Conservation (phyloP, 2,113 vertebrate genomes). For the Drymodes brunneopygia region DNA sequence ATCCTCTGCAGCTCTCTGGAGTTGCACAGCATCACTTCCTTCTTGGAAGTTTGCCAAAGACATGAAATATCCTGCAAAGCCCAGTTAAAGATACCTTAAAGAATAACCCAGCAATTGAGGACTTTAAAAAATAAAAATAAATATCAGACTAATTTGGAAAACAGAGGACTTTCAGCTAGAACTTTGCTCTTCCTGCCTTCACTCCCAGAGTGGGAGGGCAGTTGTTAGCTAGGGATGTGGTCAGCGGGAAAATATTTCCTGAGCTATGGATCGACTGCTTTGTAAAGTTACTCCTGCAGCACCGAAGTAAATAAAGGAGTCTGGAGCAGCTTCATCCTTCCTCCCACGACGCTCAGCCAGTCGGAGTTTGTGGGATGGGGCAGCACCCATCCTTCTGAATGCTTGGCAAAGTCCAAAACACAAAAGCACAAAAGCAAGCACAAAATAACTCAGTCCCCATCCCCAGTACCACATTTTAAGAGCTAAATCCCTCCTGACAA, state of each 20-base stretch:
- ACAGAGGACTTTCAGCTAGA: background rate
- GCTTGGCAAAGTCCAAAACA: background rate
- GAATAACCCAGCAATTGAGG: background rate
- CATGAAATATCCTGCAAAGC: background rate
- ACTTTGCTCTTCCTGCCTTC: background rate
- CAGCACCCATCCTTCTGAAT: background rate
- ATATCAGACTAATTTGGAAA: background rate
- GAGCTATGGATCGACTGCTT: background rate
- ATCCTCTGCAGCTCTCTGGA: background rate
- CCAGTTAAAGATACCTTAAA: background rate
- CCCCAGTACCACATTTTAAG: background rate
- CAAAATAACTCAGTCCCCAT: background rate
- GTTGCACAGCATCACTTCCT: background rate
- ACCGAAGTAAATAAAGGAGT: background rate
- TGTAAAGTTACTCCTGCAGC: background rate
- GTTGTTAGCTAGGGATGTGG: background rate
- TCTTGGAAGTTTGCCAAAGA: background rate
- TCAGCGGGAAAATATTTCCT: constrained; percentile 30
- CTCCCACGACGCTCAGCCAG: background rate
- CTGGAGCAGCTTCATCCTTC: background rate
- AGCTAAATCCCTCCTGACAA: background rate
- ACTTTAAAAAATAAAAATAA: background rate
- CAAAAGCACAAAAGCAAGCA: background rate
- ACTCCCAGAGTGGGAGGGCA: background rate
- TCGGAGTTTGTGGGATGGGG: background rate